Percentiles rank a stretch among this genome's conserved stretches.
Conservation (phyloP, 2,888 invertebrate species). For the Taphrorychus bicolor region DNA sequence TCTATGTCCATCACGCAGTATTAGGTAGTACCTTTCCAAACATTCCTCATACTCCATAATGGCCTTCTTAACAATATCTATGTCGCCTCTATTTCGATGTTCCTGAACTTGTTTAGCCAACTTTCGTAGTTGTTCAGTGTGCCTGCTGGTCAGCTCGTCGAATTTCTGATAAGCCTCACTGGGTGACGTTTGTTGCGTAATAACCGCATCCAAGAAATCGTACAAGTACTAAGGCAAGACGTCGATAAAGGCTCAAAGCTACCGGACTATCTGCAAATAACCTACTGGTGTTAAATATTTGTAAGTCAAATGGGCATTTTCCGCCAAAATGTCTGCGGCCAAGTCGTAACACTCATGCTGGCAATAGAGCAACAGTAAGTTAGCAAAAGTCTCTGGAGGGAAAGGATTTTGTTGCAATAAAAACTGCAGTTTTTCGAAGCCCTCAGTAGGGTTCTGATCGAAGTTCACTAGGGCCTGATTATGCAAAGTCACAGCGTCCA, state of each 20-base stretch:
- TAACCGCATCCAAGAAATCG: constrained; percentile 95
- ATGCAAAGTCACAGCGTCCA: constrained; percentile 97
- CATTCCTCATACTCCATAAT: constrained; percentile 65
- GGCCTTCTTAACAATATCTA: constrained; percentile 86
- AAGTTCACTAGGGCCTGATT: constrained; percentile 91
- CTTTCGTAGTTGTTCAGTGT: constrained; percentile 89
- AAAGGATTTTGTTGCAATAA: constrained; percentile 94
- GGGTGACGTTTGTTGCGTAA: constrained; percentile 95
- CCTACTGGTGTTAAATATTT: constrained; percentile 87
- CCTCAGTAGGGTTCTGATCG: constrained; percentile 87
- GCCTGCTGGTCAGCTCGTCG: constrained; percentile 90
- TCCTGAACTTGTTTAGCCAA: constrained; percentile 95
- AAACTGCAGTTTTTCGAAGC: constrained; percentile 94
- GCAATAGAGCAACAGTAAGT: constrained; percentile 92
- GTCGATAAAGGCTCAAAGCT: not conserved
- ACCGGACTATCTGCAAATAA: not conserved
- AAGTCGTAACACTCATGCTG: constrained; percentile 97
- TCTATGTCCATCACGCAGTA: not conserved
- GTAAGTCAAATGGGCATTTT: constrained; percentile 95
- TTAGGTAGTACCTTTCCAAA: constrained; percentile 46
- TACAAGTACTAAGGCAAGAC: constrained; percentile 77
- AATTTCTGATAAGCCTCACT: constrained; percentile 96
- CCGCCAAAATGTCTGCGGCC: constrained; percentile 97
- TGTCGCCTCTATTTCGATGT: constrained; percentile 82
- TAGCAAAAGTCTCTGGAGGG: constrained; percentile 97